Evolutionary conservation across 2,113 vertebrate genomes (phyloP).

Genomic region (Candoia aspera): DNA sequence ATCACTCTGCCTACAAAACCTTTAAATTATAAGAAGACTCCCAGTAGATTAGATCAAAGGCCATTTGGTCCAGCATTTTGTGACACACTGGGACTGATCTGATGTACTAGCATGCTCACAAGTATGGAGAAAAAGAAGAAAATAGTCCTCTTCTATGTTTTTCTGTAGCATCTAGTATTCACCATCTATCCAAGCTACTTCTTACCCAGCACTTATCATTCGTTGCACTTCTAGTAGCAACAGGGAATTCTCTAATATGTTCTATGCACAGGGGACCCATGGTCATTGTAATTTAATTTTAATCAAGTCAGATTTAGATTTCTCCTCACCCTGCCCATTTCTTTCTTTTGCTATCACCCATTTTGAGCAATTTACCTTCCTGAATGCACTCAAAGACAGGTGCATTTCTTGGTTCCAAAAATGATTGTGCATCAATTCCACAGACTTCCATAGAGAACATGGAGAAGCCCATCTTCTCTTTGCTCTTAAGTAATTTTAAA

Average conservation of each 20-base stretch:
- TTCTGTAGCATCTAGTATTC: not conserved
- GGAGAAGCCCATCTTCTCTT: not conserved
- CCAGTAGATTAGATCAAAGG: not conserved
- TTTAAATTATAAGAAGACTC: not conserved
- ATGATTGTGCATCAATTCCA: not conserved
- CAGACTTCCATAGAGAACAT: not conserved
- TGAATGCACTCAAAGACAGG: not conserved
- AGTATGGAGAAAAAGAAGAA: not conserved
- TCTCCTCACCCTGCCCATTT: not conserved
- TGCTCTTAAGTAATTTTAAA: not conserved
- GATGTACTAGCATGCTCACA: not conserved
- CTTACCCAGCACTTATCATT: not conserved
- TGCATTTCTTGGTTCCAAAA: not conserved
- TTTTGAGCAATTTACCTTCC: not conserved
- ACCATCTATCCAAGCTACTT: not conserved
- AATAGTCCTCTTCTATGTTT: not conserved
- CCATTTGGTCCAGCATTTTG: not conserved
- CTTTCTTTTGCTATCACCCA: not conserved
- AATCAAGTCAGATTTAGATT: not conserved
- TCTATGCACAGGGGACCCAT: not conserved
- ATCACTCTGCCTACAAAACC: not conserved
- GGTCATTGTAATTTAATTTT: not conserved
- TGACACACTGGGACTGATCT: not conserved
- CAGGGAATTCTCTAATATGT: not conserved
- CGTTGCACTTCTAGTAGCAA: not conserved